Evolutionary conservation across 2,797 vertebrate genomes (phyloP).

Genomic region (Chromobotia macracanthus): DNA sequence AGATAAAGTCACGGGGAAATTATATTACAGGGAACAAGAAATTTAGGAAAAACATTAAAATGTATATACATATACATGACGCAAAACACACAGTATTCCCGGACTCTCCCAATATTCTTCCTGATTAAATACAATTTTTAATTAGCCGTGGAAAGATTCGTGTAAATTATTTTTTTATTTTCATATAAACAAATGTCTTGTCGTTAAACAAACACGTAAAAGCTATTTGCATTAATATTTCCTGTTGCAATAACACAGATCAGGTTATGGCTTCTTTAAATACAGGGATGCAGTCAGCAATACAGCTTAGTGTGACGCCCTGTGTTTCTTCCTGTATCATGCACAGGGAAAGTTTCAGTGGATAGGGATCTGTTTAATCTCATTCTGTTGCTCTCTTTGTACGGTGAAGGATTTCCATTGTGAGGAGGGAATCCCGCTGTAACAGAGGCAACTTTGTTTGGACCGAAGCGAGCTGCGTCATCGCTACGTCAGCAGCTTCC

Average conservation of each 20-base stretch:
- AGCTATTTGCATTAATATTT: background rate
- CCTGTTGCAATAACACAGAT: background rate
- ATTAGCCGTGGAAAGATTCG: too few relatives aligned
- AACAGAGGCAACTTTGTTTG: conserved; percentile 61
- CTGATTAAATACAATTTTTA: too few relatives aligned
- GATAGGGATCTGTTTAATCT: conserved; percentile 49
- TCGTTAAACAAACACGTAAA: background rate
- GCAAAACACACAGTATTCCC: too few relatives aligned
- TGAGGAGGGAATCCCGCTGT: conserved; percentile 60
- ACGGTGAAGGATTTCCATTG: conserved; percentile 56
- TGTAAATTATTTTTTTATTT: background rate
- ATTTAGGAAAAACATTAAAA: too few relatives aligned
- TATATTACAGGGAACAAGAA: too few relatives aligned
- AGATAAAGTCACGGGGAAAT: too few relatives aligned
- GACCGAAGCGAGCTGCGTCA: conserved; percentile 50
- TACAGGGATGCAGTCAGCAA: background rate
- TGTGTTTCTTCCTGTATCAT: conserved; percentile 20
- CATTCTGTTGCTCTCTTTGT: conserved; percentile 32
- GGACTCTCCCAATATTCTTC: too few relatives aligned
- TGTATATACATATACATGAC: too few relatives aligned
- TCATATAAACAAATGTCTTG: background rate
- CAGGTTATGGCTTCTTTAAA: background rate
- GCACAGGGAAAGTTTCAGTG: conserved; percentile 52
- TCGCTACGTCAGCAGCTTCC: conserved; percentile 42
- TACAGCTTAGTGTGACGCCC: conserved; percentile 33